phyloP scores from a whole-genome alignment of 2,888 invertebrate species.

The Candidula unifasciata region DNA sequence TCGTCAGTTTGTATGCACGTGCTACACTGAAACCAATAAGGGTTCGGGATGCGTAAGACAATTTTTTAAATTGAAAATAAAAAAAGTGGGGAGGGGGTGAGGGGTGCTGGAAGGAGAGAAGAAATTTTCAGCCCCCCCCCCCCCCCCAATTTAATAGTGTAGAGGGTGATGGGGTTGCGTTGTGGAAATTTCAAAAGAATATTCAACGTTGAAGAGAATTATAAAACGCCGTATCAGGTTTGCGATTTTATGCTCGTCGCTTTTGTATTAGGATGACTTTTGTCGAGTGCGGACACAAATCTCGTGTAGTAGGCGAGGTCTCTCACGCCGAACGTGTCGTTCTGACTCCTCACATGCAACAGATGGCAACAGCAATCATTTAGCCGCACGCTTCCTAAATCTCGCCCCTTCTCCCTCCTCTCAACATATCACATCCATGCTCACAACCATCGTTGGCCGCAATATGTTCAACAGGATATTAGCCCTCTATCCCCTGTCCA shows the following conservation, averaged over 20 bases:
- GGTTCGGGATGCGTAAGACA: background rate
- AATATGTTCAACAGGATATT: background rate
- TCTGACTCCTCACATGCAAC: slow-evolving; percentile 31
- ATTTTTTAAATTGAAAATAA: background rate
- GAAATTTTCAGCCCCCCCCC: no score
- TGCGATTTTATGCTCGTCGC: background rate
- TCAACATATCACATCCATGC: no score
- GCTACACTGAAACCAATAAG: background rate
- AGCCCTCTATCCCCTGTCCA: background rate
- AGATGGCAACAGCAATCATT: slow-evolving; percentile 32
- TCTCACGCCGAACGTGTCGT: background rate
- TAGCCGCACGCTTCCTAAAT: background rate
- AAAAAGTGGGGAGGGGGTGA: no score
- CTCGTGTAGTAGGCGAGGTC: background rate
- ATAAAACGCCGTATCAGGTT: slow-evolving; percentile 10
- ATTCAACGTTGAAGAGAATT: background rate
- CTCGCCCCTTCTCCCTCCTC: background rate
- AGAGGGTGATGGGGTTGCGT: background rate
- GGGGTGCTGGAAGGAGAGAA: background rate
- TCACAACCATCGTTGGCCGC: no score
- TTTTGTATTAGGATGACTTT: slow-evolving; percentile 1
- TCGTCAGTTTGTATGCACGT: background rate
- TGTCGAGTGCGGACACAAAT: background rate
- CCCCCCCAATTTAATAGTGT: no score
- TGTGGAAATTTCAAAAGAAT: background rate